Base-by-base conservation (phyloP, 1,140 invertebrate genomes). In the Zaprionus davidi region DNA sequence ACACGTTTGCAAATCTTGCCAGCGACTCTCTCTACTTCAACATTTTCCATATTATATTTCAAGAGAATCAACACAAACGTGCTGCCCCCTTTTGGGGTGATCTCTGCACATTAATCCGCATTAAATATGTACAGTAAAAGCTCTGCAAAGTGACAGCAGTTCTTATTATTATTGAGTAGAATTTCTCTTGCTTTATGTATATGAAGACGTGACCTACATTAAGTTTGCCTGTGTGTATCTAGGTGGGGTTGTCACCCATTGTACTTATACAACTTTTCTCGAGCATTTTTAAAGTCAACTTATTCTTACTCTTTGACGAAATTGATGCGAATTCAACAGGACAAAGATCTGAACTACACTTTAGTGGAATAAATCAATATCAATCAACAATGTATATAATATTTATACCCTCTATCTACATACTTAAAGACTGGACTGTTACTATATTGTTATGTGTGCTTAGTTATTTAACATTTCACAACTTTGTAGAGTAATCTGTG, bases 1-100 rank as follows among this genome's bases (percentile, higher is more conserved):
- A 31, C 70, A 67, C 44, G 70, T 71, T 71, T 69, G 57, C 65
- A 59, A 60, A 60, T 56, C 22, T 38, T 15, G 20, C n/a, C 7
- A 38, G 22, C 34, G 11, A 31, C 51, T 31, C 64, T 31, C 64
- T 41, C n/a, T 5, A 5, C 24, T n/a, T 41, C 0, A 24, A 56
- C 26, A 56, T 28, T 28, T 56, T 34, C 11, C 9, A 62, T 55
- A 46, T 62, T 56, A 57, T 62, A 22, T 73, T 73, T 73, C 65
- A 28, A 20, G 17, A 34, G 26, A 53, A 73, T 26, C 17, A 26
- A 57, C 38, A 12, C 46, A 46, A 71, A 71, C 60, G 62, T 36
- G 60, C 22, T 41, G 5, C 22, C 41, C 11, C 12, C 12, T 44
- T 3, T 9, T 24, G 53, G n/a, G 15, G 4, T 58, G 12, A 31